These are phyloP conservation scores for Scomber scombrus DNA, from an alignment of 2,113 vertebrate genomes.

Conservation along the genomic window DNA sequence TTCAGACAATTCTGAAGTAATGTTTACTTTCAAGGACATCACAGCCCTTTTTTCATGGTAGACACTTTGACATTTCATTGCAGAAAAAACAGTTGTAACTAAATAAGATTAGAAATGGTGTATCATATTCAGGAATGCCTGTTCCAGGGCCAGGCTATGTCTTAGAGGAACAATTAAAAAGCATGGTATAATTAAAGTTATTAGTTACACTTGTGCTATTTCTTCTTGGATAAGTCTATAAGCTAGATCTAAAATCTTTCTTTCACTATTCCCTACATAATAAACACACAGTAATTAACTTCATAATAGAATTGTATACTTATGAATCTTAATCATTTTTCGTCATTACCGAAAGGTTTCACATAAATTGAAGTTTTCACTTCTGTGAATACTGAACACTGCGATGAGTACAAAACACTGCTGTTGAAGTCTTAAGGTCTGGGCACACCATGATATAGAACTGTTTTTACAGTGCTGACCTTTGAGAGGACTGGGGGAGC, in stretches of 20 bases:
- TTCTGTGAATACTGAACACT: too few species aligned
- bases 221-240: not conserved
- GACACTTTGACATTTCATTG: not conserved
- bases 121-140: not conserved
- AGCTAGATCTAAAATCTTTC: too few species aligned
- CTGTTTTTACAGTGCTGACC: too few species aligned
- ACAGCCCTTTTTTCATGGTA: not conserved
- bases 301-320: not conserved
- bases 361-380: too few species aligned
- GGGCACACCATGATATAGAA: too few species aligned
- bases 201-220: not conserved
- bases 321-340: too few species aligned
- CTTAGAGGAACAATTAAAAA: not conserved
- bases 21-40: constrained; percentile 15
- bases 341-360: too few species aligned
- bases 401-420: too few species aligned
- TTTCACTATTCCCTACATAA: not conserved
- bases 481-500: too few species aligned
- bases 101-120: not conserved
- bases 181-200: not conserved
- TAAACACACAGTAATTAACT: not conserved
- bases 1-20: not conserved
- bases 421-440: too few species aligned
- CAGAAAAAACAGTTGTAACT: not conserved
- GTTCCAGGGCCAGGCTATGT: not conserved